A percentile compares a stretch with the other conserved stretches of the same genome.
Conservation (phyloP, 2,113 vertebrate species). For the Myiopsitta monachus region DNA sequence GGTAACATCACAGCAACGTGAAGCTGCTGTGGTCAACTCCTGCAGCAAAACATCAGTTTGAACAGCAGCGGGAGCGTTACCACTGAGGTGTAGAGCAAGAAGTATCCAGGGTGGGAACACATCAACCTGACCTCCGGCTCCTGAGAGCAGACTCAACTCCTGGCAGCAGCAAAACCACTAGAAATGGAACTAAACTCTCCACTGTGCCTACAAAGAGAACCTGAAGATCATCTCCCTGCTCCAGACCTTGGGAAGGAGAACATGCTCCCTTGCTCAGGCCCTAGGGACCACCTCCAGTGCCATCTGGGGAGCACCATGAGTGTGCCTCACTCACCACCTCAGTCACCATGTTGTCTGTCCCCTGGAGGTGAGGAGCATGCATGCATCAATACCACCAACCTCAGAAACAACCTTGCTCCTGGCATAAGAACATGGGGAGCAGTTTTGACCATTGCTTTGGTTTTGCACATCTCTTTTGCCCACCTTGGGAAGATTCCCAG, state of each 20-base stretch:
- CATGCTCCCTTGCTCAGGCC: background rate
- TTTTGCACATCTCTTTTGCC: background rate
- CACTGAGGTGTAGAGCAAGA: background rate
- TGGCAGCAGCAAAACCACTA: background rate
- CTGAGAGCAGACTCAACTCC: background rate
- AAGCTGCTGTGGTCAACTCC: background rate
- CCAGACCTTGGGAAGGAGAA: background rate
- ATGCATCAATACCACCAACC: no score
- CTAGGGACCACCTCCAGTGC: background rate
- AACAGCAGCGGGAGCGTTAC: fast-evolving
- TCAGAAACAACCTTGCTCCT: background rate
- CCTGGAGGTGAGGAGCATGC: background rate
- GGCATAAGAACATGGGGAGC: fast-evolving
- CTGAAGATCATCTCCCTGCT: background rate
- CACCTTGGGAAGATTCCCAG: background rate
- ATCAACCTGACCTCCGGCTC: background rate
- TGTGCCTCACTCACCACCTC: no score
- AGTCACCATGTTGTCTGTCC: background rate
- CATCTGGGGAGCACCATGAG: background rate
- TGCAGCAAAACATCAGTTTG: background rate
- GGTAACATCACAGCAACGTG: background rate
- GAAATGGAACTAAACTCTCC: fast-evolving
- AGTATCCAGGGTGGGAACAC: background rate
- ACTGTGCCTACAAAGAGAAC: fast-evolving
- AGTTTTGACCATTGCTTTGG: background rate